Evolutionary conservation across 53 echinoderm and acorn worm species (phyloP).

Genomic region (Holothuria leucospilota): DNA sequence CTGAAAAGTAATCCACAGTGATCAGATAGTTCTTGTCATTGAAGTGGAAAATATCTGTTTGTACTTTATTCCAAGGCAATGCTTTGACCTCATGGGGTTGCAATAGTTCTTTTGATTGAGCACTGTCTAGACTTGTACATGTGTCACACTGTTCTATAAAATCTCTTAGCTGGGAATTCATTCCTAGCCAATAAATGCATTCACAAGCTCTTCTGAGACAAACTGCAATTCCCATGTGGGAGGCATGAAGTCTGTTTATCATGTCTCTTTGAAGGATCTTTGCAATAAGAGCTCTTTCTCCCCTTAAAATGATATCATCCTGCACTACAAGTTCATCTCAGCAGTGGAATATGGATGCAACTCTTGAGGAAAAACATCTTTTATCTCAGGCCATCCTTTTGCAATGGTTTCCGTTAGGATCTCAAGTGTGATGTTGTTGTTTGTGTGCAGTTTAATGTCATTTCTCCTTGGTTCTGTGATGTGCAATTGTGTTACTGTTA

Average conservation of each 20-base stretch:
- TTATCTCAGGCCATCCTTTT: too few species aligned
- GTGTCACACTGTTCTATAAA: constrained; percentile 58
- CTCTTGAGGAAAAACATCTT: too few species aligned
- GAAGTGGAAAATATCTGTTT: constrained; percentile 53
- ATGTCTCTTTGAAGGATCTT: constrained; percentile 49
- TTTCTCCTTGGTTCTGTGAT: too few species aligned
- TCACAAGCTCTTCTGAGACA: constrained; percentile 64
- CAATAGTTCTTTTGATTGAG: constrained; percentile 59
- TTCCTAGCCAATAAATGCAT: constrained; percentile 66
- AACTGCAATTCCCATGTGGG: constrained; percentile 53
- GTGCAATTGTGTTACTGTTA: constrained; percentile 53
- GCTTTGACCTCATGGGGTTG: constrained; percentile 50
- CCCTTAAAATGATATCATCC: constrained; percentile 61
- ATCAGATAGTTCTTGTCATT: too few species aligned
- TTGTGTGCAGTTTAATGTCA: too few species aligned
- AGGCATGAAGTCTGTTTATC: constrained; percentile 44
- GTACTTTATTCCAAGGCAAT: constrained; percentile 58
- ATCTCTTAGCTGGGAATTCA: constrained; percentile 56
- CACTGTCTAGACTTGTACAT: constrained; percentile 42
- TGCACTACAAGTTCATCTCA: constrained; percentile 53
- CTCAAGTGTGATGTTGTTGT: too few species aligned
- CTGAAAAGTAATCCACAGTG: constrained; percentile 67
- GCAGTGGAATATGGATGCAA: too few species aligned
- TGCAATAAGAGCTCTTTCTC: constrained; percentile 51
- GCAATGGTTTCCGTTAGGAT: too few species aligned